phyloP scores from a whole-genome alignment of 2,113 vertebrate species.

The Terrapene triunguis region DNA sequence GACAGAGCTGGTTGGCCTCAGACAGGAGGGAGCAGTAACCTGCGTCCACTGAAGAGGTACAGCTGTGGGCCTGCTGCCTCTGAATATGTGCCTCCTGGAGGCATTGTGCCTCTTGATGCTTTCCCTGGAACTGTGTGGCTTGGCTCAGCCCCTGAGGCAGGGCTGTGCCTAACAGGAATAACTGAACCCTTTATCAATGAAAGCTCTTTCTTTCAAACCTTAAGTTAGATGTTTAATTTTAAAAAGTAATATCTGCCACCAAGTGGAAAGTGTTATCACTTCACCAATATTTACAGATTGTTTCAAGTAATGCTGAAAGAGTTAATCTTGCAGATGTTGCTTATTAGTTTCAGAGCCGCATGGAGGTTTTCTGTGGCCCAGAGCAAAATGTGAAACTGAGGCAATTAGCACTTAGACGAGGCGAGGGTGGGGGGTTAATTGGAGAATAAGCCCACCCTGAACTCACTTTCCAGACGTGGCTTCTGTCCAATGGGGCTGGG shows the following conservation, averaged over 20 bases:
- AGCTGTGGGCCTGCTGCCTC: neutral
- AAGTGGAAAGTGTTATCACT: conserved; percentile 76
- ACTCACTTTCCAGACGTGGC: no score
- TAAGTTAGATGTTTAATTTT: conserved; percentile 42
- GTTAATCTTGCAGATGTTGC: neutral
- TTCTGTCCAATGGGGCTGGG: no score
- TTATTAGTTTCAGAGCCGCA: neutral
- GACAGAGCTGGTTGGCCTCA: fast-evolving
- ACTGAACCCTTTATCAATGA: neutral
- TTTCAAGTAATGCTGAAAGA: conserved; percentile 33
- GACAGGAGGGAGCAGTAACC: neutral
- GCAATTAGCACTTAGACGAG: no score
- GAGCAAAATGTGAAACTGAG: no score
- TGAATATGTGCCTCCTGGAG: neutral
- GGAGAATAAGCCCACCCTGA: no score
- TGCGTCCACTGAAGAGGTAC: neutral
- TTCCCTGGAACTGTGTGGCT: neutral
- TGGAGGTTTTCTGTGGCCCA: no score
- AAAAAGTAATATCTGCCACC: conserved; percentile 75
- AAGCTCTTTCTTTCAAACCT: neutral
- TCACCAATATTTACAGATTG: conserved; percentile 63
- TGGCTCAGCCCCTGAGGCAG: fast-evolving
- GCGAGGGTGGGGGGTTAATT: no score
- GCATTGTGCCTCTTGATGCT: fast-evolving
- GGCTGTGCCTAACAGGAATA: neutral